Evolutionary conservation across 2,797 vertebrate genomes (phyloP).

Genomic region (Microctenopoma lineatum): DNA sequence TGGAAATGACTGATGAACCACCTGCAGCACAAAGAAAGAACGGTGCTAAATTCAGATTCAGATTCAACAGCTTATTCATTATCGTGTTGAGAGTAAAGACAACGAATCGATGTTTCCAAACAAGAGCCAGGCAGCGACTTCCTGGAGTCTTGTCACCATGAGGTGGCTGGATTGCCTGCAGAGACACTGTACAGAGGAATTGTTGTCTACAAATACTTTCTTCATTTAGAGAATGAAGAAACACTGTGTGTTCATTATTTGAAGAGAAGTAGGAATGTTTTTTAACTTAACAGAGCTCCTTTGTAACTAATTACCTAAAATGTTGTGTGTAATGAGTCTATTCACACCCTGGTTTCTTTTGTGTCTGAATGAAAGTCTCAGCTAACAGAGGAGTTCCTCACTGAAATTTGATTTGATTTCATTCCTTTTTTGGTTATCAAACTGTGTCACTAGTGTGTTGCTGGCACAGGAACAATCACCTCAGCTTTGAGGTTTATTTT

Average conservation of each 20-base stretch:
- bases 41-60: neutral
- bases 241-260: neutral
- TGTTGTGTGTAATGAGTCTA: conserved; percentile 5
- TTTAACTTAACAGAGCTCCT: conserved; percentile 1
- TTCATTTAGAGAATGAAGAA: no score
- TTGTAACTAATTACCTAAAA: neutral
- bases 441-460: conserved; percentile 53
- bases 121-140: neutral
- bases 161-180: neutral
- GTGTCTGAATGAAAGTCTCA: conserved; percentile 23
- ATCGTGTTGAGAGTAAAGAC: neutral
- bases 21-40: conserved; percentile 65
- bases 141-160: neutral
- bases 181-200: neutral
- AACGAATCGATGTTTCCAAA: neutral
- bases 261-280: neutral
- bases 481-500: conserved; percentile 41
- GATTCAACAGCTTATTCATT: neutral
- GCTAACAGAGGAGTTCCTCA: conserved; percentile 21
- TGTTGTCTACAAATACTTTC: no score
- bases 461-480: conserved; percentile 50
- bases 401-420: conserved; percentile 48
- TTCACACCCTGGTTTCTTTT: conserved; percentile 11
- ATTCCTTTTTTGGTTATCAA: conserved; percentile 52
- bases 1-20: conserved; percentile 47